Evolutionary conservation across 2,113 vertebrate genomes (phyloP).

Genomic region (Oenanthe oenanthe): DNA sequence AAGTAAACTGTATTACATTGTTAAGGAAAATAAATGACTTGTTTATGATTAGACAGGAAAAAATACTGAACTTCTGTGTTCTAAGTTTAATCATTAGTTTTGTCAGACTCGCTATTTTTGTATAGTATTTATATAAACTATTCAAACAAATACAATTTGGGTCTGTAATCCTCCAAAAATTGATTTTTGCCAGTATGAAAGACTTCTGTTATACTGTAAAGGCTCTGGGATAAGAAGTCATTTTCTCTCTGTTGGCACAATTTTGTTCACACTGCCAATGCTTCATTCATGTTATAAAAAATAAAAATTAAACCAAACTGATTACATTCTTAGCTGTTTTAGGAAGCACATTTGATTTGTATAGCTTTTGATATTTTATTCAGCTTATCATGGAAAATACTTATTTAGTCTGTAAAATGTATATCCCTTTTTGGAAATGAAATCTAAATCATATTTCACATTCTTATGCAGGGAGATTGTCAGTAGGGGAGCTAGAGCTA

Average conservation of each 20-base stretch:
- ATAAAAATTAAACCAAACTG: neutral
- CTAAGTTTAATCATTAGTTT: neutral
- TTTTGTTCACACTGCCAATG: neutral
- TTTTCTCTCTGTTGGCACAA: neutral
- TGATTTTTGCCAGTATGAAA: neutral
- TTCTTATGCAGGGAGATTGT: neutral
- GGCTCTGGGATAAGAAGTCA: neutral
- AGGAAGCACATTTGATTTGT: neutral
- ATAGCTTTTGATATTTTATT: neutral
- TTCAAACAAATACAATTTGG: neutral
- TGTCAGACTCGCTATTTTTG: neutral
- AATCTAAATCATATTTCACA: neutral
- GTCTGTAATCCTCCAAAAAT: neutral
- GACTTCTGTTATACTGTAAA: neutral
- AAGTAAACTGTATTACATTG: neutral
- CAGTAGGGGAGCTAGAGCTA: neutral
- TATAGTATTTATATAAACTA: neutral
- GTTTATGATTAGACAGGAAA: neutral
- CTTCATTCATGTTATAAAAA: neutral
- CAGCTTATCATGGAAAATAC: neutral
- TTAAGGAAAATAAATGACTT: neutral
- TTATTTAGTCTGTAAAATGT: neutral
- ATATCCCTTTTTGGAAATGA: neutral
- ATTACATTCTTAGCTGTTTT: neutral
- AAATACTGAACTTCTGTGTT: neutral